Conservation (phyloP, 2,888 invertebrate species). For the Penaeus monodon region DNA sequence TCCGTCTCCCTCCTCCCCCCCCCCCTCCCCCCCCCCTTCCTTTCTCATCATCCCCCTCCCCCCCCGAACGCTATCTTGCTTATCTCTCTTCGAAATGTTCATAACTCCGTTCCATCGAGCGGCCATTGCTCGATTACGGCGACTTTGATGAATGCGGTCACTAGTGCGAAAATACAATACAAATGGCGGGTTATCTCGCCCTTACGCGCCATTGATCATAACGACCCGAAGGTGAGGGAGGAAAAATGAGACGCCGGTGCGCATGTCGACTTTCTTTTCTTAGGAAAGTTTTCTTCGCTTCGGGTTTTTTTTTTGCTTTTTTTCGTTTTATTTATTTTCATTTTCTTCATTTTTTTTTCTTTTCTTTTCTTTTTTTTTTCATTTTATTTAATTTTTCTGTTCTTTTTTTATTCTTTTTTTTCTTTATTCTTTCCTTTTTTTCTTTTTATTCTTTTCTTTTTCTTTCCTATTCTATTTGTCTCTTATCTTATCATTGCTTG, state of each 20-base stretch:
- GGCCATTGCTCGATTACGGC: slow-evolving; percentile 24
- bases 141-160: slow-evolving; percentile 34
- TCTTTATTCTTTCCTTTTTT: too few species aligned
- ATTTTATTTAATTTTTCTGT: too few species aligned
- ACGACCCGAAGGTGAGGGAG: slow-evolving; percentile 1
- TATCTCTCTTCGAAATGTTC: neutral
- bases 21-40: neutral
- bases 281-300: too few species aligned
- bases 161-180: slow-evolving; percentile 40
- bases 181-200: slow-evolving; percentile 28
- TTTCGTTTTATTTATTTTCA: neutral
- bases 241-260: slow-evolving; percentile 18
- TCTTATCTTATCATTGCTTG: too few species aligned
- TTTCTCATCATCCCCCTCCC: neutral
- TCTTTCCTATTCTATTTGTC: too few species aligned
- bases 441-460: too few species aligned
- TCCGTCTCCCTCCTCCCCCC: neutral
- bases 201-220: slow-evolving; percentile 41
- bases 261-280: slow-evolving; percentile 3
- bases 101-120: neutral
- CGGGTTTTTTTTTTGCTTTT: neutral
- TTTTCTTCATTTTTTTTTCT: too few species aligned
- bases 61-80: neutral
- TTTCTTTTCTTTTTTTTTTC: too few species aligned
- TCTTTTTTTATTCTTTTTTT: too few species aligned